Conservation (phyloP, 1,140 invertebrate species). For the Drosophila saltans region DNA sequence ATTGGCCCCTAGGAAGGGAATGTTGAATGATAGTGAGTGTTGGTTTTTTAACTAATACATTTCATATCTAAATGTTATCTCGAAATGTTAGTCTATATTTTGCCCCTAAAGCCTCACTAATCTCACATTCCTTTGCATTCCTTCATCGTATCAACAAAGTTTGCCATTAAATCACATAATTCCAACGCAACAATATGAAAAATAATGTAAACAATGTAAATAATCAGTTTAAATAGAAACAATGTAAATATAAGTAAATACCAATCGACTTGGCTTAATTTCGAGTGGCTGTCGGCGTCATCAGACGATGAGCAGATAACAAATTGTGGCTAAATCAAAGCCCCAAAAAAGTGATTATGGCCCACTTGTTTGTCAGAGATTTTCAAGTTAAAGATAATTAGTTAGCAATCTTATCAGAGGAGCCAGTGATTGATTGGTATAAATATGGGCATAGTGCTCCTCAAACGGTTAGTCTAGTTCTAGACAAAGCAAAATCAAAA, state of each 20-base stretch:
- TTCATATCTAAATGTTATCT: too few species aligned
- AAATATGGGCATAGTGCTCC: slow-evolving; percentile 42
- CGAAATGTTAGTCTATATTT: too few species aligned
- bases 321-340: slow-evolving; percentile 1
- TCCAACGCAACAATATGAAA: not conserved
- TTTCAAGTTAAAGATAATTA: slow-evolving; percentile 21
- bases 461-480: slow-evolving; percentile 55
- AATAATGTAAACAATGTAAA: not conserved
- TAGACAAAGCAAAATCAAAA: slow-evolving; percentile 41
- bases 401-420: slow-evolving; percentile 22
- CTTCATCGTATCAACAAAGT: not conserved
- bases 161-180: not conserved
- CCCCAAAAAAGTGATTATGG: slow-evolving; percentile 6
- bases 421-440: slow-evolving; percentile 49
- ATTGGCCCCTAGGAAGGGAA: too few species aligned
- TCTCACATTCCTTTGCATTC: too few species aligned
- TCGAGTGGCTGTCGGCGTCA: not conserved
- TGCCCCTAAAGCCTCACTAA: too few species aligned
- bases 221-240: not conserved
- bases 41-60: too few species aligned
- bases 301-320: slow-evolving; percentile 6
- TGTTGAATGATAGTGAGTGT: too few species aligned
- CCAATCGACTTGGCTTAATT: not conserved
- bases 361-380: slow-evolving; percentile 8
- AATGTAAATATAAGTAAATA: not conserved